Evolutionary conservation across 2,113 vertebrate genomes (phyloP), one percentile per base, ranked within the genome.

Genomic region (Proterorhinus semilunaris): DNA sequence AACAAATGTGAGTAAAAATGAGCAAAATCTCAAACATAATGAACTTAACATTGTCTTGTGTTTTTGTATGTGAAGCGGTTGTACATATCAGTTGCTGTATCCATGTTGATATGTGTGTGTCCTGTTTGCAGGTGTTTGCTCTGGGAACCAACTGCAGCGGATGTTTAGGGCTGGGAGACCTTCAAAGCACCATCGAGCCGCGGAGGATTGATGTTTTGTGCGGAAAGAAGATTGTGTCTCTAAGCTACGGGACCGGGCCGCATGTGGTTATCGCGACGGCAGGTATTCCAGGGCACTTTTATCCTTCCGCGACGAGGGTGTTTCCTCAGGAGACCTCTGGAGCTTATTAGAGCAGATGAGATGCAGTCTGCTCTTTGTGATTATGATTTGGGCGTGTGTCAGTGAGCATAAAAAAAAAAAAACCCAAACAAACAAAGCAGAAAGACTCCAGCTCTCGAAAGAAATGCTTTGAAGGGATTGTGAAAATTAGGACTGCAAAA

Each of bases 181-280:
- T 94, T 78, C 95, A 97, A 85, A 98, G 95, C 85, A 96, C 94
- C 45, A 96, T 99, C 65, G 95, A 98, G 75, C 95, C 97, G 8
- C 93, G 94, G 77, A 92, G 94, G 83, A 89, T 98, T 81, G 95
- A 98, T 83, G 78, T 90, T 12, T 84, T 99, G 0, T 97, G 94
- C 81, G 96, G 96, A 79, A 99, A 98, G 90, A 98, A 96, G 83
- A 95, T 98, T 74, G 91, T 94, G 66, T 95, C 95, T 74, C 86
- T 99, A 78, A 98, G 96, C 92, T 99, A 97, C 16, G 98, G 98
- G 81, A 99, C 95, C 16, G 98, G 97, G n/a, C 98, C 98, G 0
- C 98, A 99, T 61, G 84, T 99, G 72, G 94, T 96, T 81, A 91
- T 98, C 66, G 94, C 95, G 58, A 99, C 96, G 52, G 89, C 95